Percentiles rank a stretch among this genome's conserved stretches.
phyloP scores from a whole-genome alignment of 2,797 vertebrate genomes.

The Syngnathus rostellatus region DNA sequence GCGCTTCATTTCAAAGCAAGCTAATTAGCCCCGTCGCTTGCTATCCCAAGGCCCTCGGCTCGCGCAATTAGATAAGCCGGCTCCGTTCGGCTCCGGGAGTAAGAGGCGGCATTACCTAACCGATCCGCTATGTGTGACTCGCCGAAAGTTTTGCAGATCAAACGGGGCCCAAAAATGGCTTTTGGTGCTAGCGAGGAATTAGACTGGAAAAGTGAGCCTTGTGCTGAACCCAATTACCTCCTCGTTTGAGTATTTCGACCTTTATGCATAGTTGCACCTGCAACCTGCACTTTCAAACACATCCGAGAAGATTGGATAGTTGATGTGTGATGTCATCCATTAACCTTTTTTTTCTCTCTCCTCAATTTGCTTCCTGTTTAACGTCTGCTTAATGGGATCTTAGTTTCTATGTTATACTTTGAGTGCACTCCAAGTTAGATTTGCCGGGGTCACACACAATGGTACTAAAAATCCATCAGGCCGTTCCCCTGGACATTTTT shows the following conservation, averaged over 20 bases:
- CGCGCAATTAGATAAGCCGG: constrained; percentile 62
- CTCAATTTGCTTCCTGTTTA: neutral
- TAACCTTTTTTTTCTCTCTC: constrained; percentile 8
- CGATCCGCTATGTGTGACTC: constrained; percentile 52
- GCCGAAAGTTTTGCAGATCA: constrained; percentile 49
- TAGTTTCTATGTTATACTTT: neutral
- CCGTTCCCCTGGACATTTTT: neutral
- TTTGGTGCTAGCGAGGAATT: constrained; percentile 33
- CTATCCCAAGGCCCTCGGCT: constrained; percentile 52
- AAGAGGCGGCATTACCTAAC: constrained; percentile 54
- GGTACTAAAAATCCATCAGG: neutral
- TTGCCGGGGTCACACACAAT: neutral
- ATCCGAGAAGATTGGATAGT: constrained; percentile 12
- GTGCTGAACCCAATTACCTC: constrained; percentile 48
- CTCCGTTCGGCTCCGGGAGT: constrained; percentile 40
- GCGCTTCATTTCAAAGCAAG: constrained; percentile 65
- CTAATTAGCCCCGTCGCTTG: constrained; percentile 59
- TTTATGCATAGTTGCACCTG: constrained; percentile 32
- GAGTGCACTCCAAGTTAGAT: neutral
- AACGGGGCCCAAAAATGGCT: constrained; percentile 37
- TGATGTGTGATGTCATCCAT: constrained; percentile 33
- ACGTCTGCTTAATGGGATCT: neutral
- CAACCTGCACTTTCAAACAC: constrained; percentile 14
- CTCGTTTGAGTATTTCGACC: constrained; percentile 44
- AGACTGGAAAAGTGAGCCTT: constrained; percentile 27